Conservation (phyloP, 1,140 invertebrate species). For the Drosophila virilis region DNA sequence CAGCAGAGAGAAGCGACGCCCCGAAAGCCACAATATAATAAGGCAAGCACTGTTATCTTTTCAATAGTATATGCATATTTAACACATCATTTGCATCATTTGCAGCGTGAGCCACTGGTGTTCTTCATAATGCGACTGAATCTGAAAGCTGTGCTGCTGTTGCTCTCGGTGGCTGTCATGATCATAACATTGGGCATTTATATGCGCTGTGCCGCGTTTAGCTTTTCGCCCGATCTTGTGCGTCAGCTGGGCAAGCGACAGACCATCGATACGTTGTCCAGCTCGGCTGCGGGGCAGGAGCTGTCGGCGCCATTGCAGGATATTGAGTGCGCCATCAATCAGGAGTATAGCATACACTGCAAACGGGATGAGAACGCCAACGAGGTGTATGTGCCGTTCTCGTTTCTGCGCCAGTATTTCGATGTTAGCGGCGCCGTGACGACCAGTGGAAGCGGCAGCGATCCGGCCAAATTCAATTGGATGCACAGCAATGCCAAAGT, state of each 20-base stretch:
- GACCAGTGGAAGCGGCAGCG: slow-evolving; percentile 40
- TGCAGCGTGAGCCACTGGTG: slow-evolving; percentile 72
- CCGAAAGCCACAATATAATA: slow-evolving; percentile 36
- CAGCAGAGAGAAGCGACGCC: slow-evolving; percentile 30
- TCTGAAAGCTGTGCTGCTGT: slow-evolving; percentile 85
- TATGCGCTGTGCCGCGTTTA: slow-evolving; percentile 85
- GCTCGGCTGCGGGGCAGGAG: slow-evolving; percentile 17
- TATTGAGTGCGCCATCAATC: slow-evolving; percentile 96
- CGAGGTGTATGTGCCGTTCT: slow-evolving; percentile 96
- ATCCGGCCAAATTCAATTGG: slow-evolving; percentile 93
- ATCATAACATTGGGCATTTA: slow-evolving; percentile 85
- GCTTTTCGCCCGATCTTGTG: slow-evolving; percentile 73
- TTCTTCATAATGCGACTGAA: slow-evolving; percentile 86
- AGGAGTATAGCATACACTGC: slow-evolving; percentile 93
- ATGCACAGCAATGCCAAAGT: slow-evolving; percentile 97
- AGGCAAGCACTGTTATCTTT: slow-evolving; percentile 24
- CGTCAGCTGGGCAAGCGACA: slow-evolving; percentile 48
- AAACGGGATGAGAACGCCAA: slow-evolving; percentile 91
- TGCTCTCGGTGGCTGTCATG: slow-evolving; percentile 84
- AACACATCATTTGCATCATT: not conserved
- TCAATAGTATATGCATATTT: not conserved
- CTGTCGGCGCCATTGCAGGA: slow-evolving; percentile 85
- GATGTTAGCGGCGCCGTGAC: slow-evolving; percentile 88
- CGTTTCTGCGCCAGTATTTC: slow-evolving; percentile 97
- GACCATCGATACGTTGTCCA: slow-evolving; percentile 1